Base-by-base conservation (phyloP, 2,113 vertebrate species). In the Epinephelus cyanopodus region DNA sequence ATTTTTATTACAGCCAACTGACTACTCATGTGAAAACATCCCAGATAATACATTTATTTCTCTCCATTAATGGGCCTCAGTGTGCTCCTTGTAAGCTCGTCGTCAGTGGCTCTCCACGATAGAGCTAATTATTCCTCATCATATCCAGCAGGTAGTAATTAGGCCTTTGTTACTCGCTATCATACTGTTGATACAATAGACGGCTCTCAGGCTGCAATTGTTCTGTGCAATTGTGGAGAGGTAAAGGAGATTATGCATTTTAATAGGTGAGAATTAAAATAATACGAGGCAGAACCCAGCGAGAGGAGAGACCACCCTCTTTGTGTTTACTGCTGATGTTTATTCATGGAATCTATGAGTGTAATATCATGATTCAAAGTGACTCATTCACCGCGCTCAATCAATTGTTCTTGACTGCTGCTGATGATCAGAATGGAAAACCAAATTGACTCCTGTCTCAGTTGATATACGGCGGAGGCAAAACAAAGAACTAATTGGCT, bases 71-170 rank as follows among this genome's bases (percentile, higher is more conserved):
- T 65, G 80, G 74, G 82, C 71, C 70, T 63, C 10, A 74, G 80
- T 58, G 67, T 84, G 81, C 85, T 93, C 81, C 78, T 81, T 70
- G 87, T 82, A 79, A 90, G 84, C 58, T 91, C 84, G 82, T 85
- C 86, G 79, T 92, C 90, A 89, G 81, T 87, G 88, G 83, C 88
- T 91, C 93, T 90, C 77, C 79, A 79, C 52, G 29, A 91, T 86
- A 52, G 67, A 77, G 85, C 90, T 94, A 94, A 96, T 96, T 94
- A 95, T 88, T 90, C 86, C 91, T 92, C 92, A 93, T 94, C 92
- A 90, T 86, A 92, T 94, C 89, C 91, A 94, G 93, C 95, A 95
- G 94, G 94, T 95, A 92, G 94, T 95, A 95, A 95, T 95, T 92
- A 94, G 86, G 78, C 89, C 92, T 94, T 95, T 95, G 94, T 95